These are phyloP conservation scores for Stigmatopora nigra DNA, from an alignment of 2,113 vertebrate genomes.

Conservation along the genomic window DNA sequence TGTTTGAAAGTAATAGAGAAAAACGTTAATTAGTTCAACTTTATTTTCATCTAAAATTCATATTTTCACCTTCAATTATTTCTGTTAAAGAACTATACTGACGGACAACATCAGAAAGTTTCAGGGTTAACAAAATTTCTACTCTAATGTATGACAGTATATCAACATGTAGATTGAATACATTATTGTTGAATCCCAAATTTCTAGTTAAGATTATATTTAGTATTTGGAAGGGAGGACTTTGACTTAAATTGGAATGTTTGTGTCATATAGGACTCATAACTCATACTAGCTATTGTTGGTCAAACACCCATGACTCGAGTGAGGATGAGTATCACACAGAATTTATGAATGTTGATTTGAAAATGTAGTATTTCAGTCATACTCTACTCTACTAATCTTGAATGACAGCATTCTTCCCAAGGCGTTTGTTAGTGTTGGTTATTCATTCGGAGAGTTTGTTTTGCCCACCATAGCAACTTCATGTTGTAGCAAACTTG, in stretches of 20 bases:
- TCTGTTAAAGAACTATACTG: neutral
- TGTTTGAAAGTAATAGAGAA: neutral
- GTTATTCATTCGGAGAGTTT: neutral
- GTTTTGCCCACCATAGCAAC: neutral
- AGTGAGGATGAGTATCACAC: too few relatives aligned
- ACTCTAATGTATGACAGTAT: neutral
- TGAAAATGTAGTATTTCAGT: neutral
- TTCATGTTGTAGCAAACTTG: neutral
- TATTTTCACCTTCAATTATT: neutral
- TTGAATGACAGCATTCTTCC: neutral
- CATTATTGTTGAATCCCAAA: neutral
- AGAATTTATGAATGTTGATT: neutral
- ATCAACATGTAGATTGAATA: constrained; percentile 2
- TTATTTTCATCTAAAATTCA: constrained; percentile 14
- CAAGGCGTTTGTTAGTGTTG: neutral
- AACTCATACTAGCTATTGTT: too few relatives aligned
- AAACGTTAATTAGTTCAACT: neutral
- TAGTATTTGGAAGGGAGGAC: neutral
- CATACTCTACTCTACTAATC: neutral
- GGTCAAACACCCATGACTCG: too few relatives aligned
- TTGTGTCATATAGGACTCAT: neutral
- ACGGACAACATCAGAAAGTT: constrained; percentile 8
- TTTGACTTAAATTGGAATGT: neutral
- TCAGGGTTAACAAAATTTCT: constrained; percentile 3
- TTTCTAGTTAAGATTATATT: too few relatives aligned